phyloP scores from a whole-genome alignment of 2,797 vertebrate species.

The Poeciliopsis gracilis region DNA sequence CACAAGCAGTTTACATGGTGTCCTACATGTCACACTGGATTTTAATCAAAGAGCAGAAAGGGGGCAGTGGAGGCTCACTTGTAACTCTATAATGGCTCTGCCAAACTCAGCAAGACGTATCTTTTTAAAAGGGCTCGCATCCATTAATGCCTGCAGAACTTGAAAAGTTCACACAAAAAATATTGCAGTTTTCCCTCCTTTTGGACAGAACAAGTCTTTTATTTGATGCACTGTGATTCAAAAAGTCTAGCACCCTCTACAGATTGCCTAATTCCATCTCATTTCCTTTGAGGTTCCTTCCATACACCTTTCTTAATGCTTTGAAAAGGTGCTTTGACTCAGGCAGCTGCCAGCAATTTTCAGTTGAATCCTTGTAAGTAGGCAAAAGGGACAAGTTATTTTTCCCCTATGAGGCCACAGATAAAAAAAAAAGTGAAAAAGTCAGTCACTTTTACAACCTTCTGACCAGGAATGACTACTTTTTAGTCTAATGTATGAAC shows the following conservation, averaged over 20 bases:
- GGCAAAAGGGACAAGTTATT: conserved; percentile 4
- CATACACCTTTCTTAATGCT: conserved; percentile 19
- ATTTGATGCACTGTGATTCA: conserved; percentile 41
- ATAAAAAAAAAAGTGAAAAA: conserved; percentile 23
- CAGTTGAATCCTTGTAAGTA: conserved; percentile 9
- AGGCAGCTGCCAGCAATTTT: conserved; percentile 17
- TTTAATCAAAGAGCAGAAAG: conserved; percentile 72
- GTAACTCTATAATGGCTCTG: conserved; percentile 62
- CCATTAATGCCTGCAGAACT: conserved; percentile 57
- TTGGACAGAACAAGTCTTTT: conserved; percentile 34
- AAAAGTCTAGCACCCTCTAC: conserved; percentile 22
- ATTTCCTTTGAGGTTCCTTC: conserved; percentile 38
- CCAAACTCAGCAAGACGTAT: conserved; percentile 57
- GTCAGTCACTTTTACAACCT: conserved; percentile 9
- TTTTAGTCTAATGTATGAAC: conserved; percentile 14
- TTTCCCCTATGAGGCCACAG: conserved; percentile 15
- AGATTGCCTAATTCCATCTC: conserved; percentile 30
- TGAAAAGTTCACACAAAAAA: conserved; percentile 68
- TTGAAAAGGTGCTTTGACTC: conserved; percentile 22
- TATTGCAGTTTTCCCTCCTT: conserved; percentile 38
- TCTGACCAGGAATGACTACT: neutral
- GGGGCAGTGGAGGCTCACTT: conserved; percentile 68
- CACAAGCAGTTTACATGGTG: conserved; percentile 60
- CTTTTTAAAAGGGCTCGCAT: conserved; percentile 55
- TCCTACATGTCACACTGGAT: conserved; percentile 66